Evolutionary conservation across 1,140 invertebrate genomes (phyloP).

Genomic region (Rhizoglyphus robini): DNA sequence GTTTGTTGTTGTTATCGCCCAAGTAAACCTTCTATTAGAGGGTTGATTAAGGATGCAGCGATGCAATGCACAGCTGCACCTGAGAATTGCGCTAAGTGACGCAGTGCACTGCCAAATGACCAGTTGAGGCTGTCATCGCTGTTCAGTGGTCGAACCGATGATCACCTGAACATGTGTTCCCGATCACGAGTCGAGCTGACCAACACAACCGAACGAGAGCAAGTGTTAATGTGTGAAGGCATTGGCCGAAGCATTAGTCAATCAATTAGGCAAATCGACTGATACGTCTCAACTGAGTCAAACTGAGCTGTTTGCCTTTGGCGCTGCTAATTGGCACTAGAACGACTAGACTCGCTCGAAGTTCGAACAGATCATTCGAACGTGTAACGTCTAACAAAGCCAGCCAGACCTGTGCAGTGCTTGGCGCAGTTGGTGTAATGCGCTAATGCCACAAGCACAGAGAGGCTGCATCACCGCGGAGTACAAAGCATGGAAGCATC

Average conservation of each 20-base stretch:
- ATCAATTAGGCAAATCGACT: slow-evolving; percentile 10
- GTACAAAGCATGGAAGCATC: too few species aligned
- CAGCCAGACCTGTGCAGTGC: too few species aligned
- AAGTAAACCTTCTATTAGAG: too few species aligned
- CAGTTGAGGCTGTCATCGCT: slow-evolving; percentile 8
- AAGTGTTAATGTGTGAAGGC: slow-evolving; percentile 4
- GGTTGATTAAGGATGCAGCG: too few species aligned
- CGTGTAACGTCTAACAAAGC: too few species aligned
- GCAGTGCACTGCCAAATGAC: too few species aligned
- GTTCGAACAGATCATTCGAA: background rate
- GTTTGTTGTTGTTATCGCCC: too few species aligned
- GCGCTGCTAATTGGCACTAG: slow-evolving; percentile 4
- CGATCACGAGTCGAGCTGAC: background rate
- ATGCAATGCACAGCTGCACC: too few species aligned
- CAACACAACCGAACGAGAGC: background rate
- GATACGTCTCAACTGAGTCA: background rate
- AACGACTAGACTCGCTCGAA: background rate
- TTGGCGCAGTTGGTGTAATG: too few species aligned
- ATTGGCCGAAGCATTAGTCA: slow-evolving; percentile 7
- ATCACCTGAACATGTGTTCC: background rate
- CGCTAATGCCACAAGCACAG: too few species aligned
- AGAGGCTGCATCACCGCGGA: too few species aligned
- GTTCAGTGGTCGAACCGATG: background rate
- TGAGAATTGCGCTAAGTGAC: too few species aligned
- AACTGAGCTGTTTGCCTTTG: background rate